Base-by-base conservation (phyloP, 35 echinoderm and acorn worm species). In the Amphiura filiformis region DNA sequence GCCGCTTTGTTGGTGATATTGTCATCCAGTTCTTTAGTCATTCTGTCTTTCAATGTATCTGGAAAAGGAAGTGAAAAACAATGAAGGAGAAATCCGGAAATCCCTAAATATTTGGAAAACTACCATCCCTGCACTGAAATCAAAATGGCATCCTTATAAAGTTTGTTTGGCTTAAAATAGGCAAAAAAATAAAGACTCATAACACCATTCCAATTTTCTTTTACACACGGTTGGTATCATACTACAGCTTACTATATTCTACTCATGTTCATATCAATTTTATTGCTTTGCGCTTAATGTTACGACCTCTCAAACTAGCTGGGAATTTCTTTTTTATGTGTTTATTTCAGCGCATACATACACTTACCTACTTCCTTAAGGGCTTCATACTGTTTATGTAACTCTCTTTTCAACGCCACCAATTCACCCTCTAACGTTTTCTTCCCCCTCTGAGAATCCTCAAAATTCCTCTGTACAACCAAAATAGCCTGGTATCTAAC, bases 351-450 rank as follows among this genome's bases (percentile, higher is more conserved):
- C n/a, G n/a, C n/a, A n/a, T n/a, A n/a, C n/a, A n/a, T n/a, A n/a
- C n/a, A 70, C 85, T 78, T 89, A 97, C 95, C 95, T 36, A 97
- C 56, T 40, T 91, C 92, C 47, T 97, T 87, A 36, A 93, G 85
- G 1, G 91, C 82, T 76, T 93, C 95, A 86, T 80, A 77, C 40
- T 97, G 95, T 36, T 88, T 92, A 17, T 91, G 78, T 34, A 94
- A 86, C 87, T 97, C 92, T n/a, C 90, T 87, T 65, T 91, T 97
- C 20, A 97, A 78, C 9, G 75, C 86, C 0, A 79, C 64, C 1
- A 97, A 56, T 49, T 97, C 88, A 22, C 89, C 92, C 47, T 97
- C 95, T 12, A 80, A 49, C 34, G 86, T 83, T 42, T 83, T 86
- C 38, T 92, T 97, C 1, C 89, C 86, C 39, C 80, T 90, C 38